Evolutionary conservation across 1,140 invertebrate species (phyloP).

Genomic region (Bradysia coprophila): DNA sequence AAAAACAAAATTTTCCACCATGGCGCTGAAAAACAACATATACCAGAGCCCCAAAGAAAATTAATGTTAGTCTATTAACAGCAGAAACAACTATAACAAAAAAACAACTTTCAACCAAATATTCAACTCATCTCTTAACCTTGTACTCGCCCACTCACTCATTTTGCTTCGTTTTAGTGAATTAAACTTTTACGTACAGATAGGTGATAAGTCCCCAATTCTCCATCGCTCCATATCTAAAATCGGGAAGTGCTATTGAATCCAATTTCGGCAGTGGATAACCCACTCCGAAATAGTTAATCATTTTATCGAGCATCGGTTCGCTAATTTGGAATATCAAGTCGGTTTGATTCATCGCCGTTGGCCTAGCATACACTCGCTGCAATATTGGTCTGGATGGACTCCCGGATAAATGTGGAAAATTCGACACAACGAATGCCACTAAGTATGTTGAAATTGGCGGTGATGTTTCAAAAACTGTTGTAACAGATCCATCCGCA

Average conservation of each 20-base stretch:
- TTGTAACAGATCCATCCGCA: conserved; percentile 16
- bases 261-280: conserved; percentile 67
- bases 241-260: conserved; percentile 79
- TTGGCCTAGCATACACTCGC: neutral
- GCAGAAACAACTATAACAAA: neutral
- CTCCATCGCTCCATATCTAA: conserved; percentile 62
- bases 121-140: neutral
- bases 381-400: neutral
- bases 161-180: too few relatives aligned
- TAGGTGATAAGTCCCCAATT: conserved; percentile 56
- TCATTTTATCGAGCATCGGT: conserved; percentile 54
- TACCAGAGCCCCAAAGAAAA: neutral
- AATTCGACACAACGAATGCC: conserved; percentile 48
- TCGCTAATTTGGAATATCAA: conserved; percentile 40
- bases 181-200: too few relatives aligned
- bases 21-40: neutral
- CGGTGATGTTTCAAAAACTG: conserved; percentile 31
- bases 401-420: conserved; percentile 19
- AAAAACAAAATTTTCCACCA: too few relatives aligned
- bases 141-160: neutral
- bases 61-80: neutral
- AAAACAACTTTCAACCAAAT: neutral
- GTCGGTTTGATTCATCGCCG: conserved; percentile 3
- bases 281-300: conserved; percentile 56
- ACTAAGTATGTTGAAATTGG: conserved; percentile 54